Evolutionary conservation across 2,113 vertebrate genomes (phyloP).

Genomic region (Melanotaenia duboulayi): DNA sequence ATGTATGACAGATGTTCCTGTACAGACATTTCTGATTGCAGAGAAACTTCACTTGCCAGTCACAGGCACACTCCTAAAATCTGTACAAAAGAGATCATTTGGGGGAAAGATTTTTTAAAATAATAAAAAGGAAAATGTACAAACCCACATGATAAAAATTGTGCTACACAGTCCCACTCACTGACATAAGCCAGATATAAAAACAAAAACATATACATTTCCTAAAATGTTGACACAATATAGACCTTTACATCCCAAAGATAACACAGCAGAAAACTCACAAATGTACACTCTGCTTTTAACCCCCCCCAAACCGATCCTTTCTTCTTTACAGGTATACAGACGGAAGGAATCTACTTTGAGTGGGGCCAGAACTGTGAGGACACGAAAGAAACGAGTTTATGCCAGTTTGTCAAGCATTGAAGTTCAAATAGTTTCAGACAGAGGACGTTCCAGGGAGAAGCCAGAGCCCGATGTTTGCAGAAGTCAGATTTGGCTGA

Average conservation of each 20-base stretch:
- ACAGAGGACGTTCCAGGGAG: constrained; percentile 47
- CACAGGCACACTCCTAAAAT: constrained; percentile 70
- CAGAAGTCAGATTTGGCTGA: constrained; percentile 61
- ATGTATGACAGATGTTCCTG: constrained; percentile 91
- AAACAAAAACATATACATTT: constrained; percentile 46
- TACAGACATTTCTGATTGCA: constrained; percentile 67
- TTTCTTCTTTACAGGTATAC: constrained; percentile 46
- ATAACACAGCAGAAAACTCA: constrained; percentile 41
- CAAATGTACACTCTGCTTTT: constrained; percentile 49
- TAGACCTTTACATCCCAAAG: constrained; percentile 63
- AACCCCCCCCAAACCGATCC: constrained; percentile 2
- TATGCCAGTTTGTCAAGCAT: constrained; percentile 40
- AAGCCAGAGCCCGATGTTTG: constrained; percentile 43
- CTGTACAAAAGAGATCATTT: constrained; percentile 59
- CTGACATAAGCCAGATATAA: constrained; percentile 58
- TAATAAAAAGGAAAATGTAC: constrained; percentile 37
- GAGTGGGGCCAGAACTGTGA: constrained; percentile 60
- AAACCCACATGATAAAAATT: constrained; percentile 61
- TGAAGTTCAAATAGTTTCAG: constrained; percentile 39
- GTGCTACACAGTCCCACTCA: constrained; percentile 68
- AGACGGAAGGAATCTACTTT: constrained; percentile 31
- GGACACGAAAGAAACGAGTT: constrained; percentile 31
- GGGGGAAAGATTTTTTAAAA: constrained; percentile 14
- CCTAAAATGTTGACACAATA: constrained; percentile 59
- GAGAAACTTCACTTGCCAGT: constrained; percentile 75